A percentile compares a stretch with the other conserved stretches of the same genome.
Conservation (phyloP, 2,113 vertebrate genomes). For the Petroica traversi region DNA sequence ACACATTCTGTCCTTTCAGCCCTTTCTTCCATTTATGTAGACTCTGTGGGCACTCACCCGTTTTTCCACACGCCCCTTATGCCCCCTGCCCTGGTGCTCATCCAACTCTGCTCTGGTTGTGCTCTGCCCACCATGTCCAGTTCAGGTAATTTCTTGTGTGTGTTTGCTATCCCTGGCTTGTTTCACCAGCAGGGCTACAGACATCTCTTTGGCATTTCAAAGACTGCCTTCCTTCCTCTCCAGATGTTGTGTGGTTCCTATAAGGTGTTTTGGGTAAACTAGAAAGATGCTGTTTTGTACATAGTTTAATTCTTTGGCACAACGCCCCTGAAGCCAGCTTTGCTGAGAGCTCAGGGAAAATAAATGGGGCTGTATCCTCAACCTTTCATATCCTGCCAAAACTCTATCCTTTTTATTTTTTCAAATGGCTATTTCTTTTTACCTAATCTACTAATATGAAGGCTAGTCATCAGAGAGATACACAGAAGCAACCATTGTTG, state of each 20-base stretch:
- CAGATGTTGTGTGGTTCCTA: not conserved
- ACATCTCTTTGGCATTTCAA: not conserved
- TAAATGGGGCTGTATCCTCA: not conserved
- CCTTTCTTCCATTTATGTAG: fast-evolving
- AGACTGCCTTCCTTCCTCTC: not conserved
- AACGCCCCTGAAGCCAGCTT: not conserved
- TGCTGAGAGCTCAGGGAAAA: not conserved
- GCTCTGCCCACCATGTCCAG: not conserved
- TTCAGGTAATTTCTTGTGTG: not conserved
- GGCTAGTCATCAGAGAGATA: not conserved
- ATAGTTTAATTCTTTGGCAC: not conserved
- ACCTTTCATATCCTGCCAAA: not conserved
- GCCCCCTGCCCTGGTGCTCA: not conserved
- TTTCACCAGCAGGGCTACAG: not conserved
- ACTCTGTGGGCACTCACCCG: not conserved
- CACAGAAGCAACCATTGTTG: not conserved
- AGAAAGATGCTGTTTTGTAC: not conserved
- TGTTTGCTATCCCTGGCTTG: not conserved
- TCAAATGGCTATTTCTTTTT: not conserved
- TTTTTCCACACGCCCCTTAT: not conserved
- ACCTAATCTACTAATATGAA: not conserved
- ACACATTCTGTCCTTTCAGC: not conserved
- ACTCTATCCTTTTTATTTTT: not conserved
- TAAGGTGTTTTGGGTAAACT: not conserved
- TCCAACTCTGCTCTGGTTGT: not conserved